Evolutionary conservation across 2,888 invertebrate species (phyloP).

Genomic region (Polydrusus tereticollis): DNA sequence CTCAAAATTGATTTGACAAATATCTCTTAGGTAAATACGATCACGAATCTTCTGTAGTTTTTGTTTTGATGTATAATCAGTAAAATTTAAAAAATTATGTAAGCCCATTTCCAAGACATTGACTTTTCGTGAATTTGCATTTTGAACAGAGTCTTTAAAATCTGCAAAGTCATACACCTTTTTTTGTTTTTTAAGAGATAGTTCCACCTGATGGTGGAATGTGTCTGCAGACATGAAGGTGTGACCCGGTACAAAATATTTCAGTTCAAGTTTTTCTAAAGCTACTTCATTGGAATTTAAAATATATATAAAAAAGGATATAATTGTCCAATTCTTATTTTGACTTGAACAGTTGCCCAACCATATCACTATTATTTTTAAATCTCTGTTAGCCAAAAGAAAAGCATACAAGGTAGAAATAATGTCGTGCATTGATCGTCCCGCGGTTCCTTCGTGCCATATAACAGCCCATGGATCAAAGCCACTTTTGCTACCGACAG

Average conservation of each 20-base stretch:
- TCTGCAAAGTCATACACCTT: slow-evolving; percentile 37
- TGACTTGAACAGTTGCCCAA: slow-evolving; percentile 40
- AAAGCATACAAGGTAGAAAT: slow-evolving; percentile 46
- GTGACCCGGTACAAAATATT: slow-evolving; percentile 51
- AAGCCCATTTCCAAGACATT: not conserved
- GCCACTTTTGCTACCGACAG: slow-evolving; percentile 15
- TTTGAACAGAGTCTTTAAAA: not conserved
- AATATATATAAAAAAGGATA: slow-evolving; percentile 46
- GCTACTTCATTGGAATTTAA: slow-evolving; percentile 44
- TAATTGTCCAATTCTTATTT: slow-evolving; percentile 50
- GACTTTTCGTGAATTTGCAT: not conserved
- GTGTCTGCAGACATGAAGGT: slow-evolving; percentile 50
- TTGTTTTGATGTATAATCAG: slow-evolving; percentile 39
- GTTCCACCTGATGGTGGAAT: slow-evolving; percentile 43
- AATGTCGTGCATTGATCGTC: slow-evolving; percentile 52
- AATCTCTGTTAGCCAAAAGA: slow-evolving; percentile 29
- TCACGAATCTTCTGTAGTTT: slow-evolving; percentile 38
- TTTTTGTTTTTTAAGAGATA: slow-evolving; percentile 13
- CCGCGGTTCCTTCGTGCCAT: slow-evolving; percentile 48
- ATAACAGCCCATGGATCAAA: slow-evolving; percentile 35
- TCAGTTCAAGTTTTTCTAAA: slow-evolving; percentile 36
- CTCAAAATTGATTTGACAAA: slow-evolving; percentile 34
- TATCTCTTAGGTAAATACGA: slow-evolving; percentile 34
- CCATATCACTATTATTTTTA: slow-evolving; percentile 45
- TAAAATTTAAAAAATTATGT: not conserved